These are phyloP conservation scores for Dryoscopus gambensis DNA, from an alignment of 2,113 vertebrate species.

Conservation along the genomic window DNA sequence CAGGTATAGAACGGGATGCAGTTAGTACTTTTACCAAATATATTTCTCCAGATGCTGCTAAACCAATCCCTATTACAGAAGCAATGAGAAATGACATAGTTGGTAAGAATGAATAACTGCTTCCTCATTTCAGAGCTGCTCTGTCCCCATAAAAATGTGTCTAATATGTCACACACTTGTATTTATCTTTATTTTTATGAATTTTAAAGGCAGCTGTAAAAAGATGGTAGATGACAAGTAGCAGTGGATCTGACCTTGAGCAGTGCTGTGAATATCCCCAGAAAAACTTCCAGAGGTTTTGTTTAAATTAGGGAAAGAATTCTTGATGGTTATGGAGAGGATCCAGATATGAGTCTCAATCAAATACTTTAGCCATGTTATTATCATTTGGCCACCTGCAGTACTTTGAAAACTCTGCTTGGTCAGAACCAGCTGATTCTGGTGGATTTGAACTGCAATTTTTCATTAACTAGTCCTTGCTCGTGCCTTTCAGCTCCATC, in stretches of 20 bases:
- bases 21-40: constrained; percentile 98
- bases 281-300: background rate
- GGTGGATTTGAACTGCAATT: background rate
- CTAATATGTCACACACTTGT: background rate
- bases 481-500: background rate
- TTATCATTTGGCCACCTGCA: background rate
- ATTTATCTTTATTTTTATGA: background rate
- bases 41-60: constrained; percentile 95
- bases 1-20: constrained; percentile 97
- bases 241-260: background rate
- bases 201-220: background rate
- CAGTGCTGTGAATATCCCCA: background rate
- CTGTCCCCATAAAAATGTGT: background rate
- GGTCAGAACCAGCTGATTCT: background rate
- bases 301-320: background rate
- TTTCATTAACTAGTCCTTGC: background rate
- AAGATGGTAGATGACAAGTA: background rate
- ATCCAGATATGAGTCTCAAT: background rate
- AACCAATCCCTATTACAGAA: constrained; percentile 94
- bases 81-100: constrained; percentile 95
- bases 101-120: constrained; percentile 76
- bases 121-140: background rate
- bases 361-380: background rate
- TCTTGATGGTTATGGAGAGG: background rate
- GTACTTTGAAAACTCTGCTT: background rate